Evolutionary conservation across 1,140 invertebrate genomes (phyloP), one percentile per base, ranked within the genome.

Genomic region (Zaprionus africanus): DNA sequence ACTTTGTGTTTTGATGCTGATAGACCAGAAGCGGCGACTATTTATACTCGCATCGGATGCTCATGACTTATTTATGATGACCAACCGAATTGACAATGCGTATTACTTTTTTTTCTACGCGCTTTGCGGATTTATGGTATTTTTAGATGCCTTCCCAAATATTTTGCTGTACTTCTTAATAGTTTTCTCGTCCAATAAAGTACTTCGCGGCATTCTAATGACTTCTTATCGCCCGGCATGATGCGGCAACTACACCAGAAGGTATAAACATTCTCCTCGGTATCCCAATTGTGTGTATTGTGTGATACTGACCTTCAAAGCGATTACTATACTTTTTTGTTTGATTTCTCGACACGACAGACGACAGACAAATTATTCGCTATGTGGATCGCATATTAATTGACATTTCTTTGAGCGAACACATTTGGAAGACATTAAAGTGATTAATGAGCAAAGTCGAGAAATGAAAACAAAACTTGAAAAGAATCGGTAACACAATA

Each of bases 21-120:
- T 72, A 31, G 36, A 17, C n/a, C 22, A 43, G 24, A 46, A 15
- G 19, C 51, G 12, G n/a, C 17, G 12, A 19, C 26, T 81, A 78
- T 91, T 86, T 91, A 91, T 91, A 91, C 75, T 59, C 62, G 31
- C 57, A 69, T 49, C 63, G 60, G 72, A 72, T 73, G 28, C 79
- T 90, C 76, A 82, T 85, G 82, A 86, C 82, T 90, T 85, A 90
- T 86, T 75, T 90, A 80, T 90, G 68, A 90, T 72, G 70, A 69
- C 24, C 34, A 57, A 59, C 22, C 28, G 7, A 28, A 57, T 46
- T 13, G 46, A 26, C 49, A 28, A 69, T 67, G 54, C 79, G 72
- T 59, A 70, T 80, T 63, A 46, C 38, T 38, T 60, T 54, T 43
- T 68, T 19, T 28, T 56, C 17, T 22, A 26, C 13, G 51, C 38